Percentiles rank a stretch among this genome's conserved stretches.
Conservation (phyloP, 1,140 invertebrate genomes). For the Euschistus heros region DNA sequence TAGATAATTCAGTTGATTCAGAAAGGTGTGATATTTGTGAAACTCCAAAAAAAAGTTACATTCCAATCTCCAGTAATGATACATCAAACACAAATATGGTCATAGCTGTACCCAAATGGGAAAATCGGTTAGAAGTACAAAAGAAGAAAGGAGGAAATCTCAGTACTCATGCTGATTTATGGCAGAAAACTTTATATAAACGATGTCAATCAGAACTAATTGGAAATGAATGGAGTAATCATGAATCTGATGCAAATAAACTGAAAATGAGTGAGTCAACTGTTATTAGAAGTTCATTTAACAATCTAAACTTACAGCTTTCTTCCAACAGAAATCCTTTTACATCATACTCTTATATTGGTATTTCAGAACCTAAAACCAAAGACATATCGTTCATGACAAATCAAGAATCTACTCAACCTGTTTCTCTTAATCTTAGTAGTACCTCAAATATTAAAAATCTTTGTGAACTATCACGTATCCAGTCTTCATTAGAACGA, state of each 20-base stretch:
- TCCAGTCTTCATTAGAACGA: conserved; percentile 39
- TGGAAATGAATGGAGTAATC: conserved; percentile 38
- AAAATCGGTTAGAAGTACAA: conserved; percentile 29
- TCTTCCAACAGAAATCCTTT: conserved; percentile 21
- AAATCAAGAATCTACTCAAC: conserved; percentile 26
- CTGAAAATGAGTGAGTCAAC: not conserved
- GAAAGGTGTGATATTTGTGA: conserved; percentile 52
- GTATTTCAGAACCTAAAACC: conserved; percentile 43
- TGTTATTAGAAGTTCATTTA: conserved; percentile 18
- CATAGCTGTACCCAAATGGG: conserved; percentile 42
- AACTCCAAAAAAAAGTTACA: conserved; percentile 41
- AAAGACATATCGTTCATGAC: conserved; percentile 34
- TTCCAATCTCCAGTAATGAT: conserved; percentile 38
- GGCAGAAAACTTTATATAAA: conserved; percentile 34
- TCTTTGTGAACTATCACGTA: not conserved
- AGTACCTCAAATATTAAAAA: not conserved
- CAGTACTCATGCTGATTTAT: conserved; percentile 42
- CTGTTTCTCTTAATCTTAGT: conserved; percentile 7
- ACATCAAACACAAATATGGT: conserved; percentile 40
- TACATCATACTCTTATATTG: conserved; percentile 47
- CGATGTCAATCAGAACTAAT: conserved; percentile 39
- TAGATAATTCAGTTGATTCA: conserved; percentile 41
- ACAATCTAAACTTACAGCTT: conserved; percentile 31
- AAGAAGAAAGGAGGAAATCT: conserved; percentile 18
- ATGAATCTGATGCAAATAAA: conserved; percentile 34